Percentiles rank a stretch among this genome's conserved stretches.
These are phyloP conservation scores for Esox lucius DNA, from an alignment of 2,797 vertebrate genomes.

Conservation along the genomic window DNA sequence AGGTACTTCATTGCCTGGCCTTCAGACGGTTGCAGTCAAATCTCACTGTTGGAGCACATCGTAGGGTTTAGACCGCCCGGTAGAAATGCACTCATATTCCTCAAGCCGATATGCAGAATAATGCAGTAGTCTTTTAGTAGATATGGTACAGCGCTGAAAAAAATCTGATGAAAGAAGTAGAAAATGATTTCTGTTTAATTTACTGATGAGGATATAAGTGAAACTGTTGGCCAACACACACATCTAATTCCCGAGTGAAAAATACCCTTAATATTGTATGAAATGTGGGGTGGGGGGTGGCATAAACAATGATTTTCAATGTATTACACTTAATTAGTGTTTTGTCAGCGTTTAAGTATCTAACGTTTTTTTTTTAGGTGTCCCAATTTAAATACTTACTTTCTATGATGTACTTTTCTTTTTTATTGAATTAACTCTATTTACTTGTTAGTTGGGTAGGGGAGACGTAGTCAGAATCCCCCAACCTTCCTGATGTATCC, in stretches of 20 bases:
- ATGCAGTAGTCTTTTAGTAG: neutral
- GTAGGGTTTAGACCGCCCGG: neutral
- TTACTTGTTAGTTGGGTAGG: slow-evolving; percentile 57
- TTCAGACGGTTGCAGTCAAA: slow-evolving; percentile 12
- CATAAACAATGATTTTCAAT: too few species aligned
- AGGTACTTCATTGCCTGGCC: slow-evolving; percentile 43
- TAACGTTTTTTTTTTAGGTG: neutral
- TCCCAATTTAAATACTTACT: neutral
- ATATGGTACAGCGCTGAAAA: neutral
- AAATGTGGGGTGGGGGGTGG: too few species aligned
- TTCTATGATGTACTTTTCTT: slow-evolving; percentile 35
- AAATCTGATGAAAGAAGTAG: neutral
- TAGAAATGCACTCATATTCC: neutral
- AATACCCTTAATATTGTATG: too few species aligned
- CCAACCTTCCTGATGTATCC: slow-evolving; percentile 47
- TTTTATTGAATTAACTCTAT: slow-evolving; percentile 69
- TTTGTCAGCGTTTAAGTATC: too few species aligned
- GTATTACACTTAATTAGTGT: too few species aligned
- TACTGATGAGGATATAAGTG: neutral
- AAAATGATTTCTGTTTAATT: neutral
- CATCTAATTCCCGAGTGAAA: slow-evolving; percentile 42
- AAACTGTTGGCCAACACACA: slow-evolving; percentile 13
- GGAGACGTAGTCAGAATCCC: slow-evolving; percentile 44
- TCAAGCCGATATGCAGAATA: neutral
- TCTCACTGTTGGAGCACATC: neutral